Evolutionary conservation across 1,140 invertebrate genomes (phyloP), one percentile per base, ranked within the genome.

Genomic region (Drosophila pseudoananassae): DNA sequence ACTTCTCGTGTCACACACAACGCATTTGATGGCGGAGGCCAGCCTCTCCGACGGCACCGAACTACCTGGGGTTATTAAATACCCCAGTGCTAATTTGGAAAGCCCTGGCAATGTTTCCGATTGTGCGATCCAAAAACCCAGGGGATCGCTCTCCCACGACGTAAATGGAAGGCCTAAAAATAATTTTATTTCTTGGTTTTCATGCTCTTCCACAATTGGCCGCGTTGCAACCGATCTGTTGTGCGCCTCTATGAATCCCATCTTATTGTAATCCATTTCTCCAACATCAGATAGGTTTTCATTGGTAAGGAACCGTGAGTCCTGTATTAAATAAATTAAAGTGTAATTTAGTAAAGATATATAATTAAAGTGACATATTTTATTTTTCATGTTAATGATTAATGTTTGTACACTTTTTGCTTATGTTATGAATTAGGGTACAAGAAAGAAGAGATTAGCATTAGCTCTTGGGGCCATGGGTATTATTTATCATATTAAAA

Each of bases 71-170:
- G 27, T 29, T 7, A 29, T 1, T 29, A 29, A 5, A 29, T 29
- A 29, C 20, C 20, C 29, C 29, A 31, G 7, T 31, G 29, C 29
- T 10, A 33, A 10, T 33, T 33, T 33, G 31, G 31, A 33, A 33
- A 33, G 31, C 31, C 31, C 10, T 33, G 31, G 31, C 31, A 33
- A 10, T 7, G 49, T 61, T 40, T 61, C 36, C 14, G 12, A 25
- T 36, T 60, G 49, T 29, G 58, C 50, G 20, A 38, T 51, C 49
- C 58, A 60, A 43, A 60, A 60, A 33, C 9, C 47, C 38, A 60
- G 23, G 29, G 58, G 49, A 52, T 60, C 58, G 36, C 46, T 58
- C 43, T 58, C 54, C 55, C 55, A 58, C 23, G n/a, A 9, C 12
- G 55, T 25, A 29, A 47, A 17, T 36, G 55, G 43, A 31, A 58